Evolutionary conservation across 2,113 vertebrate genomes (phyloP), one percentile per base, ranked within the genome.

Genomic region (Gnathonemus longibarbis): DNA sequence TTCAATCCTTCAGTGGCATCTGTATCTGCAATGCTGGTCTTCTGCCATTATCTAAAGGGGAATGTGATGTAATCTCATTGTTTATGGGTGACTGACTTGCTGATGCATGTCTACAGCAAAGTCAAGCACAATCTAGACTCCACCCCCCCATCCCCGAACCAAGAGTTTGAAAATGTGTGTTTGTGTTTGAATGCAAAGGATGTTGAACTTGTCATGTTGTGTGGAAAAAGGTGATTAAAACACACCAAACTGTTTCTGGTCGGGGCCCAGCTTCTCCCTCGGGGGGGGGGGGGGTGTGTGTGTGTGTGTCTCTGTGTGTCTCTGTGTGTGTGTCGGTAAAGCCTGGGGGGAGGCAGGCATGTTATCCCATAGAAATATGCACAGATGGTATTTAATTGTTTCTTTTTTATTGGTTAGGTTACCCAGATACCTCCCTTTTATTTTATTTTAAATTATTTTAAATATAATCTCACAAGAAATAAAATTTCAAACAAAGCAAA

Each of bases 341-440:
- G 58, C 24, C 3, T 10, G 21, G 58, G 7, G 58, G 24, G 21
- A n/a, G 58, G 24, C 24, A 66, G n/a, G 9, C 58, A 27, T 27
- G 8, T 62, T 62, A 66, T 27, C 24, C 58, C 58, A 66, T 3
- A 66, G 10, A 70, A 70, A 70, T 13, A 70, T 11, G 10, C 62
- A 70, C 10, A 11, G 9, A 70, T 13, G 10, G n/a, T 70, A 70
- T 27, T 70, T 66, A n/a, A 27, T 66, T 3, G 62, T 88, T 88
- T 88, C 15, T 94, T 94, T 88, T 92, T 91, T 90, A 84, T 88
- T 92, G 92, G 92, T 94, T 89, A 94, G 90, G 91, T 91, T 92
- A 90, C 90, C 89, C 92, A 93, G 93, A 93, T 94, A 94, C 90
- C 93, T 93, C 91, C 89, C 90, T 87, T 48, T 91, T 94, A 91